Evolutionary conservation across 2,113 vertebrate genomes (phyloP).

Genomic region (Chitala chitala): DNA sequence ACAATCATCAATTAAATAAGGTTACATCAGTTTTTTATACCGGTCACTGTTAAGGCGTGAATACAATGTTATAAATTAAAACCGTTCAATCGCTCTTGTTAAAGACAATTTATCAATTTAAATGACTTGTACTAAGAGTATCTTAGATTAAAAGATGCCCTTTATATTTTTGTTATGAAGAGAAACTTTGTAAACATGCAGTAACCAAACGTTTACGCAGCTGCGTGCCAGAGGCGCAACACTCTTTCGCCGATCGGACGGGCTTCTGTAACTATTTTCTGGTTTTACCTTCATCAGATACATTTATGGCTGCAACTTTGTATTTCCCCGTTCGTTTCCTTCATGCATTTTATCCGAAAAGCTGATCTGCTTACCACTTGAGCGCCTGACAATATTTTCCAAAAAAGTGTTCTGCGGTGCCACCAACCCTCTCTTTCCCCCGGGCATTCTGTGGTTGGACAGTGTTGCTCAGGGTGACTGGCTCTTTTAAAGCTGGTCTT

Average conservation of each 20-base stretch:
- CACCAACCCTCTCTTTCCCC: slow-evolving; percentile 95
- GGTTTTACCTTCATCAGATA: background rate
- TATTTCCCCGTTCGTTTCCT: background rate
- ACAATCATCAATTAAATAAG: no score
- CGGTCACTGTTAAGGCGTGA: no score
- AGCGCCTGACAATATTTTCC: slow-evolving; percentile 93
- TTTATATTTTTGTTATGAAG: no score
- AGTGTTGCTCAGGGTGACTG: slow-evolving; percentile 55
- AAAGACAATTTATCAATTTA: no score
- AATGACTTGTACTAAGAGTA: no score
- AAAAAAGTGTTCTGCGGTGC: slow-evolving; percentile 96
- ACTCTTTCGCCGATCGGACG: background rate
- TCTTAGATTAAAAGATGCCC: no score
- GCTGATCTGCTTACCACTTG: slow-evolving; percentile 77
- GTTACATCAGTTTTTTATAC: no score
- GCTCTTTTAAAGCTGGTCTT: slow-evolving; percentile 50
- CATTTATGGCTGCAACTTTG: background rate
- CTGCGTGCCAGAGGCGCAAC: background rate
- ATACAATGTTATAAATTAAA: no score
- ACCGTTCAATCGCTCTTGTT: no score
- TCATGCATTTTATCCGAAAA: background rate
- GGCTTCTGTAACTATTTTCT: slow-evolving; percentile 8
- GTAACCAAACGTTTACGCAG: background rate
- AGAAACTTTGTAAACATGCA: slow-evolving; percentile 11
- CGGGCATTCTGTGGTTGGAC: slow-evolving; percentile 87